Percentiles rank a stretch among this genome's conserved stretches.
phyloP scores from a whole-genome alignment of 2,888 invertebrate genomes.

The Stegophylla sp. region DNA sequence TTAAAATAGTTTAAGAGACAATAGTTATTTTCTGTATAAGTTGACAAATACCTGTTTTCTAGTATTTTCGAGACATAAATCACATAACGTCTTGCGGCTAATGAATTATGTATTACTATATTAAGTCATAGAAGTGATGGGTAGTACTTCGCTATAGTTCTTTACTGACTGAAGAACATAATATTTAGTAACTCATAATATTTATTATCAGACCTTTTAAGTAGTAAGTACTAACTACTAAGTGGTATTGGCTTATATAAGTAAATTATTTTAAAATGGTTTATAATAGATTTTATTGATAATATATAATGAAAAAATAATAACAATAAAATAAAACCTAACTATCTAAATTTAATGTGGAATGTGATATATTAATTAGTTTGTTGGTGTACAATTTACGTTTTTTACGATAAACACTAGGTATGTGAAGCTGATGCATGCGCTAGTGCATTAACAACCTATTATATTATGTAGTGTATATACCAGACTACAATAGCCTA shows the following conservation, averaged over 20 bases:
- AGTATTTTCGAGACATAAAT: conserved; percentile 28
- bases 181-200: not conserved
- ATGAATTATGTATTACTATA: conserved; percentile 34
- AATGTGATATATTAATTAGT: conserved; percentile 9
- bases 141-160: not conserved
- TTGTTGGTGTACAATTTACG: conserved; percentile 10
- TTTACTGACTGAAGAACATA: not conserved
- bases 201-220: not conserved
- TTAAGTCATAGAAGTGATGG: conserved; percentile 11
- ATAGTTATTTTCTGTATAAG: conserved; percentile 40
- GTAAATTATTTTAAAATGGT: not conserved
- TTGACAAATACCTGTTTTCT: conserved; percentile 26
- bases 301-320: not conserved
- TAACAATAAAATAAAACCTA: not conserved
- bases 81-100: not conserved
- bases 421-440: conserved; percentile 34
- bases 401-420: conserved; percentile 47
- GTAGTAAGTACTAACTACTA: not conserved
- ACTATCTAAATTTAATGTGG: not conserved
- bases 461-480: conserved; percentile 37
- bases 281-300: not conserved
- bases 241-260: not conserved
- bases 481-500: conserved; percentile 42
- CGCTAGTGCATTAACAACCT: conserved; percentile 47
- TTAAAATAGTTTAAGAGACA: conserved; percentile 18